phyloP scores from a whole-genome alignment of 2,888 invertebrate species.

The Trissolcus brochymenae region DNA sequence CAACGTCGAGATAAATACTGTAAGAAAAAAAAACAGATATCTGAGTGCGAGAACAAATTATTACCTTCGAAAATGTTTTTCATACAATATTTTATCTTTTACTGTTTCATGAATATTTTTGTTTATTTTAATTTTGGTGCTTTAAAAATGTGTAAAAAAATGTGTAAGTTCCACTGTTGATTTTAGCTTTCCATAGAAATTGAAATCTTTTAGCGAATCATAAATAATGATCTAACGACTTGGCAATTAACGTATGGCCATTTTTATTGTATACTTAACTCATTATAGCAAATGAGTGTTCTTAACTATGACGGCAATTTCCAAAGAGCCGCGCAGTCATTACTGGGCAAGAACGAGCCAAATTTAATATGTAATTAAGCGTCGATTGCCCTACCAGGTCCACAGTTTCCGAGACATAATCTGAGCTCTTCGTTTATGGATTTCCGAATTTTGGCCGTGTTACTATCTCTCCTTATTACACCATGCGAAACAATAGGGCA shows the following conservation, averaged over 20 bases:
- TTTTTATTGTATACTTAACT: constrained; percentile 47
- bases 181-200: background rate
- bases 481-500: no score
- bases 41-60: constrained; percentile 5
- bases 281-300: constrained; percentile 29
- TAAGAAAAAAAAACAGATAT: background rate
- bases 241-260: constrained; percentile 32
- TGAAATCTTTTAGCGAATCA: background rate
- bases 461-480: background rate
- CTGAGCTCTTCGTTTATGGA: constrained; percentile 30
- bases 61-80: no score
- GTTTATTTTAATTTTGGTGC: no score
- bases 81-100: no score
- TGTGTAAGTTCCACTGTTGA: no score
- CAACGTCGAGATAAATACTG: background rate
- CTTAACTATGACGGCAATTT: constrained; percentile 35
- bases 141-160: no score
- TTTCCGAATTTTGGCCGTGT: constrained; percentile 5
- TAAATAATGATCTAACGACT: constrained; percentile 26
- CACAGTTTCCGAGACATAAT: constrained; percentile 31
- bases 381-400: constrained; percentile 20
- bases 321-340: constrained; percentile 33
- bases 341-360: constrained; percentile 29
- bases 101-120: no score
- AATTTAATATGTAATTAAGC: constrained; percentile 48